Percentiles rank a stretch among this genome's conserved stretches.
Evolutionary conservation across 2,113 vertebrate species (phyloP).

Genomic region (Cairina moschata): DNA sequence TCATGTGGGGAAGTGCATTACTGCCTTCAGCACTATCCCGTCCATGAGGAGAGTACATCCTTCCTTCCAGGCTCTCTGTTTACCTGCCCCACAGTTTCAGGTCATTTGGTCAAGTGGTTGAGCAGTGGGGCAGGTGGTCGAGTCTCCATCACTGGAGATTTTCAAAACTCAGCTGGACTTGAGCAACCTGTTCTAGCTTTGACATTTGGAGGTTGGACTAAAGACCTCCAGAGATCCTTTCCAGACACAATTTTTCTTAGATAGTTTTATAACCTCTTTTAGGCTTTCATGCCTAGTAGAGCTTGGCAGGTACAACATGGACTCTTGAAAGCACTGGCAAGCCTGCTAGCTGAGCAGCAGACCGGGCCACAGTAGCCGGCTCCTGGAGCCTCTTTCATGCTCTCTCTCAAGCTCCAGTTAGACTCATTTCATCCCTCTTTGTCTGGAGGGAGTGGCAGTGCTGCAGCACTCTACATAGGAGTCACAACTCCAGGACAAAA

Average conservation of each 20-base stretch:
- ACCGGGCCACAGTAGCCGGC: neutral
- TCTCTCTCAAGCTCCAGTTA: rapidly evolving
- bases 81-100: too few relatives aligned
- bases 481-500: neutral
- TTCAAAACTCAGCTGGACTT: neutral
- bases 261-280: neutral
- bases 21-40: neutral
- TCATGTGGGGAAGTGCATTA: rapidly evolving
- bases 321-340: rapidly evolving
- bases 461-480: rapidly evolving
- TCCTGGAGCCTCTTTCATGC: neutral
- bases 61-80: neutral
- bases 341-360: neutral
- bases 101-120: neutral
- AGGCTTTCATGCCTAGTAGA: neutral
- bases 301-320: neutral
- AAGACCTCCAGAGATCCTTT: neutral
- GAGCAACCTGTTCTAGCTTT: neutral
- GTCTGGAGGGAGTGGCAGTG: neutral
- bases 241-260: neutral
- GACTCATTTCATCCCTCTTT: neutral
- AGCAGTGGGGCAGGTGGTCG: neutral
- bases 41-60: neutral
- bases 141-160: neutral
- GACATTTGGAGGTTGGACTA: neutral